Evolutionary conservation across 2,888 invertebrate genomes (phyloP).

Genomic region (Sphaeridia pumilis): DNA sequence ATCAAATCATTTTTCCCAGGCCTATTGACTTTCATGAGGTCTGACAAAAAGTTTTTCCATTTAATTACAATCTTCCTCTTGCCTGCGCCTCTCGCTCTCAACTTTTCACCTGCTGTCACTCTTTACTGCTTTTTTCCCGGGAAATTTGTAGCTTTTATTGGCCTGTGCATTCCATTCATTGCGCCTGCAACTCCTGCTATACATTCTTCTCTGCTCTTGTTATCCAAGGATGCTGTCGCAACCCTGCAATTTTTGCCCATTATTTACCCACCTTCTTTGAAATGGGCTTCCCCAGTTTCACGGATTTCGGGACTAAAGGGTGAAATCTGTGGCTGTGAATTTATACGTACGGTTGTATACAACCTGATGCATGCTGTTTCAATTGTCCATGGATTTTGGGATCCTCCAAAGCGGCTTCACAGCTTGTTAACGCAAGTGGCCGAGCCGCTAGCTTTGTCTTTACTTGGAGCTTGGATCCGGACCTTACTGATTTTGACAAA

Average conservation of each 20-base stretch:
- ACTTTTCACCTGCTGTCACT: not conserved
- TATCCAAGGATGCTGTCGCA: not conserved
- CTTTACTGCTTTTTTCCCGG: not conserved
- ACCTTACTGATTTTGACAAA: slow-evolving; percentile 20
- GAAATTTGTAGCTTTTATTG: not conserved
- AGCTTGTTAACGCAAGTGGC: too few species aligned
- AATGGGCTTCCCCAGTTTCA: too few species aligned
- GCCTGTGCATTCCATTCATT: not conserved
- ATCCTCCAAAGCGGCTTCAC: too few species aligned
- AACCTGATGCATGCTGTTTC: too few species aligned
- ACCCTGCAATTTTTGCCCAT: not conserved
- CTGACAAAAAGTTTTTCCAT: slow-evolving; percentile 4
- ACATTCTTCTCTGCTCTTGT: not conserved
- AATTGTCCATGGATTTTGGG: too few species aligned
- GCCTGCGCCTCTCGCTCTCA: slow-evolving; percentile 1
- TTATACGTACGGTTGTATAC: too few species aligned
- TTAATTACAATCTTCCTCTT: not conserved
- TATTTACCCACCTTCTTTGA: not conserved
- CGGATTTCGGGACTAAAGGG: too few species aligned
- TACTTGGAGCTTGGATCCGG: too few species aligned
- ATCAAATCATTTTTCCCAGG: not conserved
- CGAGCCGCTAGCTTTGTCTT: too few species aligned
- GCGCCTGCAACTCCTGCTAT: not conserved
- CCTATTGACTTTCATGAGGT: slow-evolving; percentile 1
- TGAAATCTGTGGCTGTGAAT: too few species aligned